Conservation (phyloP, 2,797 vertebrate species). For the Danio albolineatus region DNA sequence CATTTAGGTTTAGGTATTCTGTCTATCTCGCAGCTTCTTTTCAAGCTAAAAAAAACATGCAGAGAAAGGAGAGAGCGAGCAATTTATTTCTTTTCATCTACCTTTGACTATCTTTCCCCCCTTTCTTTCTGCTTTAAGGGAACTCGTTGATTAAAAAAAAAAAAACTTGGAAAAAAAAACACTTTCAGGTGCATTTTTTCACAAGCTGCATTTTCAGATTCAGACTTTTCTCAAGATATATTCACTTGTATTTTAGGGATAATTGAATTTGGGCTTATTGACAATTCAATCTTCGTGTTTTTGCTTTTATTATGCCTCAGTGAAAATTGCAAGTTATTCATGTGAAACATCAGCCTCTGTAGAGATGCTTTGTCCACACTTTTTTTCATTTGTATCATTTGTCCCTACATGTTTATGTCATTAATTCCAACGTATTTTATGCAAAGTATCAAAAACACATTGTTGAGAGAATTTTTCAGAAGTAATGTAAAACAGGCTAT, state of each 20-base stretch:
- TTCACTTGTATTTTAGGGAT: constrained; percentile 16
- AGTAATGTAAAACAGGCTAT: too few relatives aligned
- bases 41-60: constrained; percentile 26
- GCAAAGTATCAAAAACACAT: not conserved
- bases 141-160: constrained; percentile 28
- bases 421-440: not conserved
- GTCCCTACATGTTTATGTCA: not conserved
- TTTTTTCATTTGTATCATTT: not conserved
- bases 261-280: constrained; percentile 52
- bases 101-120: not conserved
- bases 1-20: not conserved
- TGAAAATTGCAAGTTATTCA: constrained; percentile 24
- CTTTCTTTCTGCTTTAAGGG: constrained; percentile 15
- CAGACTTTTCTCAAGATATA: constrained; percentile 26
- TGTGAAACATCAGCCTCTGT: constrained; percentile 29
- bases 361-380: not conserved
- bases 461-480: not conserved
- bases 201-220: constrained; percentile 29
- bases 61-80: constrained; percentile 2
- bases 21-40: not conserved
- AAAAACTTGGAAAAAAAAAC: constrained; percentile 5
- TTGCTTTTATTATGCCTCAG: constrained; percentile 46
- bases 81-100: constrained; percentile 29
- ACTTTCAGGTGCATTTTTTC: constrained; percentile 21
- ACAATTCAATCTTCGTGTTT: constrained; percentile 54